Evolutionary conservation across 2,797 vertebrate genomes (phyloP), one percentile per base, ranked within the genome.

Genomic region (Pteronotus mesoamericanus): DNA sequence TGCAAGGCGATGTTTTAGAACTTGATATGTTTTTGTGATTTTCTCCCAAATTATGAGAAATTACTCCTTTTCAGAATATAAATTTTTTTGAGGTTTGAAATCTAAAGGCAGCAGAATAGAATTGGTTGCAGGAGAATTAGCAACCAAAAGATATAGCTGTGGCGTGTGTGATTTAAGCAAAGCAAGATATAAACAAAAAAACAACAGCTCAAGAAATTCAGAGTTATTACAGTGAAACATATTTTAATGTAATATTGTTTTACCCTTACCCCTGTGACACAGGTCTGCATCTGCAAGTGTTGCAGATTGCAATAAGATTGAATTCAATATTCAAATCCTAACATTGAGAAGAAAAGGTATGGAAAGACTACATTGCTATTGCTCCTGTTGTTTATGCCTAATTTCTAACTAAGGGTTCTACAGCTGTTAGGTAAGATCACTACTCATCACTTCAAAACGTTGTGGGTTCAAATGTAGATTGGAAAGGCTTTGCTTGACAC

Each of bases 361-460:
- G 74, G 57, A 94, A 96, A 96, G 86, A 94, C 3, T 61, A 85
- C 86, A 42, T 59, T 68, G 42, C 53, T 94, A 42, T 59, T 68
- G 42, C 53, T 94, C 42, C 75, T 72, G 89, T 89, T 91, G 85
- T 89, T 93, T 86, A 77, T 82, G 68, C 26, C 68, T 37, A 39
- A 68, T 91, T 96, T 89, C 82, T 96, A 92, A 95, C 61, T 32
- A 72, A 95, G 75, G 74, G 79, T 71, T 69, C 66, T 97, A 95
- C 84, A 96, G 92, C 93, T 98, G 91, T 94, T 97, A 96, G 68
- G 90, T 96, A 92, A 97, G 87, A 87, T 98, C 95, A 96, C 89
- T 89, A 82, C 59, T 89, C 86, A 95, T 57, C 82, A 93, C 96
- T 96, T 87, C 96, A 95, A 92, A 97, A 66, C 0, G 1, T 66